Percentiles rank a stretch among this genome's conserved stretches.
phyloP scores from a whole-genome alignment of 2,888 invertebrate species.

The Tortrix viridana region DNA sequence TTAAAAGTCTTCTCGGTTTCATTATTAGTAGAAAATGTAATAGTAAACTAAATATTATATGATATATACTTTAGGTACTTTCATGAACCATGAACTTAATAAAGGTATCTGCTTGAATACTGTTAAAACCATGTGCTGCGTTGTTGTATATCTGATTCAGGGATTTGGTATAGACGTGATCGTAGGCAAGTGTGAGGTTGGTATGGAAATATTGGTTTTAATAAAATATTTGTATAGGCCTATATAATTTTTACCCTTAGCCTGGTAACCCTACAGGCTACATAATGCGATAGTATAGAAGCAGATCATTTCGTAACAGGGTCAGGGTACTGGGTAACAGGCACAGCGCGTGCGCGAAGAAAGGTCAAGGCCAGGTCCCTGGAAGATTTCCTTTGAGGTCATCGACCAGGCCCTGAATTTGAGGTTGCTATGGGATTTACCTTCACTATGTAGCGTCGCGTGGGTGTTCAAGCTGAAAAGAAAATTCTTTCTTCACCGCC shows the following conservation, averaged over 20 bases:
- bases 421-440: constrained; percentile 70
- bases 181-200: too few species aligned
- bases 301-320: constrained; percentile 71
- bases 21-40: too few species aligned
- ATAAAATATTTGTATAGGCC: constrained; percentile 16
- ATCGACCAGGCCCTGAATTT: constrained; percentile 73
- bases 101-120: too few species aligned
- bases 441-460: constrained; percentile 65
- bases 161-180: too few species aligned
- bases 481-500: constrained; percentile 9
- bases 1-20: too few species aligned
- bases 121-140: too few species aligned
- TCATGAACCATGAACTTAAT: too few species aligned
- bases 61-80: too few species aligned
- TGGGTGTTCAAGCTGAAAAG: constrained; percentile 55
- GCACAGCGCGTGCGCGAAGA: constrained; percentile 78
- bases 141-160: too few species aligned
- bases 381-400: constrained; percentile 81
- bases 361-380: constrained; percentile 81
- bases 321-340: constrained; percentile 77
- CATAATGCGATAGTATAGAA: constrained; percentile 51
- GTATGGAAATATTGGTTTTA: neutral
- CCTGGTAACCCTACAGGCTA: constrained; percentile 39
- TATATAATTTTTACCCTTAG: constrained; percentile 1
- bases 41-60: too few species aligned